These are phyloP conservation scores for Vicugna pacos DNA, from an alignment of 2,113 vertebrate genomes.

Conservation along the genomic window DNA sequence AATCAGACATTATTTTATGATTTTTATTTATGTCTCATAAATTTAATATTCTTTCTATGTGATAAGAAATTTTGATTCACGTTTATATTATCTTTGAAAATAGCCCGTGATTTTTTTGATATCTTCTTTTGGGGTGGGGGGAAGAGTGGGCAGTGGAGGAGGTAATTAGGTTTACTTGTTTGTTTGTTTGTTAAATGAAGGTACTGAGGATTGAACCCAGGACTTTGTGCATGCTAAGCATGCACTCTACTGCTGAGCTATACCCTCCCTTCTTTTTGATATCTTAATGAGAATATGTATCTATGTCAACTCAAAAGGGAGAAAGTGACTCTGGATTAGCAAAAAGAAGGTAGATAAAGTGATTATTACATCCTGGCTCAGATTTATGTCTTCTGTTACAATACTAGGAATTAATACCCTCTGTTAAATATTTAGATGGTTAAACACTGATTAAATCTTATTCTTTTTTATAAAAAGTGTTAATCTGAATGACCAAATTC, in stretches of 20 bases:
- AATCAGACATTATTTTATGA: neutral
- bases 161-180: too few relatives aligned
- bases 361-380: neutral
- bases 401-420: neutral
- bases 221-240: too few relatives aligned
- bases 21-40: neutral
- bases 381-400: neutral
- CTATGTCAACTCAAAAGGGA: neutral
- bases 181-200: too few relatives aligned
- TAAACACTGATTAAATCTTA: neutral
- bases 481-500: neutral
- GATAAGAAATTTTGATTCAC: neutral
- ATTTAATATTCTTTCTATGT: neutral
- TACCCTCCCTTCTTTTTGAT: neutral
- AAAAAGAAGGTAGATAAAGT: neutral
- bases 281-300: neutral
- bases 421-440: neutral
- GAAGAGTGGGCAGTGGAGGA: too few relatives aligned
- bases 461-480: slow-evolving; percentile 21
- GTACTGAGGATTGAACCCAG: too few relatives aligned
- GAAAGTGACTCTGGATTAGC: neutral
- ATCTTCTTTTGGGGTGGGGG: too few relatives aligned
- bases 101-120: neutral
- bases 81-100: slow-evolving; percentile 1
- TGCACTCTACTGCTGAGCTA: too few relatives aligned